A percentile compares a stretch with the other conserved stretches of the same genome.
Evolutionary conservation across 2,113 vertebrate genomes (phyloP).

Genomic region (Stegastes partitus): DNA sequence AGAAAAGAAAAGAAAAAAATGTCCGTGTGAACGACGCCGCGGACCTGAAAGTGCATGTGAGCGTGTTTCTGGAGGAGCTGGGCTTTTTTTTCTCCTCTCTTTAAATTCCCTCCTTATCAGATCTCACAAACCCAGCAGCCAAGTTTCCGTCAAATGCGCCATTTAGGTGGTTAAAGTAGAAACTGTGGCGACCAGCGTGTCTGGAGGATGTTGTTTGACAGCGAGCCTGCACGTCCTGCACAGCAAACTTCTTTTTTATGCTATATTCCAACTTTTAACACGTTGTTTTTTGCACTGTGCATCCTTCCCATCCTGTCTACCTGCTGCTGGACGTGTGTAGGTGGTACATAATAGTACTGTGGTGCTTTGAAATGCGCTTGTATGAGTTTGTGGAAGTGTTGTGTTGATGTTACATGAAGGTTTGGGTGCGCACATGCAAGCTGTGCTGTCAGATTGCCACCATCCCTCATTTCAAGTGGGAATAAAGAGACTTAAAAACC

Average conservation of each 20-base stretch:
- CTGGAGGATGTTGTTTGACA: conserved; percentile 25
- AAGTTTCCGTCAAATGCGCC: conserved; percentile 30
- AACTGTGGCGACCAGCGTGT: conserved; percentile 18
- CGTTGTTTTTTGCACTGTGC: background rate
- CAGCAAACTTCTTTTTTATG: background rate
- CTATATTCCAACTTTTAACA: background rate
- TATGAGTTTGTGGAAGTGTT: background rate
- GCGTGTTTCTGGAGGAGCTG: conserved; percentile 24
- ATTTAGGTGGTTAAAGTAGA: conserved; percentile 16
- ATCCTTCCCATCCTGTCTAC: background rate
- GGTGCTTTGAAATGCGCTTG: too few relatives aligned
- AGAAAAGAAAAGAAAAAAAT: background rate
- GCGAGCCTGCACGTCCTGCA: background rate
- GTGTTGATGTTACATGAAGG: background rate
- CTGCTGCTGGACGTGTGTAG: background rate
- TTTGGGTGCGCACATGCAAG: background rate
- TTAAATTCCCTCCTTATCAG: background rate
- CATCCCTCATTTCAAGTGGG: conserved; percentile 7
- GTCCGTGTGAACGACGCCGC: background rate
- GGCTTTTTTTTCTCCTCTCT: background rate
- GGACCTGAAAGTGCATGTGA: conserved; percentile 11
- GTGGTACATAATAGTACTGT: background rate
- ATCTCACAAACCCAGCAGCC: conserved; percentile 4
- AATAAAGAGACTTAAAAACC: background rate
- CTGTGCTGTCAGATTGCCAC: conserved; percentile 30